phyloP scores from a whole-genome alignment of 2,113 vertebrate genomes.

The Prietella phreatophila region DNA sequence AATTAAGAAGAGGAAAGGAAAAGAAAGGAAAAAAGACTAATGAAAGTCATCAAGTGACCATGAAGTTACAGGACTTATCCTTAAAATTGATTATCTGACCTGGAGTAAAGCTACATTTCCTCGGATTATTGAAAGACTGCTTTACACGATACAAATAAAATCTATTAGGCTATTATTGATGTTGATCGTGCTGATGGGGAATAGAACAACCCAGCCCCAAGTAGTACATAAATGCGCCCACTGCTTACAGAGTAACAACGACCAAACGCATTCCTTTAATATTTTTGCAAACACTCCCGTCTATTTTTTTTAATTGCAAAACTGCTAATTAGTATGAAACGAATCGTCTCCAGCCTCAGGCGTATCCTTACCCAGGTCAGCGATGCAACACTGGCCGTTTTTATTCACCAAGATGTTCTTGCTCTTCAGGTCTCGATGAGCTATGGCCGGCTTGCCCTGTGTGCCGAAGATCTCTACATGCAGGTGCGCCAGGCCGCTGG shows the following conservation, averaged over 20 bases:
- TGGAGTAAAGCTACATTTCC: too few relatives aligned
- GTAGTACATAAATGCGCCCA: neutral
- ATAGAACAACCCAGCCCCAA: too few relatives aligned
- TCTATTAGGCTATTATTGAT: neutral
- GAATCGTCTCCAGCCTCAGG: neutral
- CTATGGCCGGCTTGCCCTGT: slow-evolving; percentile 95
- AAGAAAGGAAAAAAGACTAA: neutral
- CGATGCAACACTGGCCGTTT: slow-evolving; percentile 97
- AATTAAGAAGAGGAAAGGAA: neutral
- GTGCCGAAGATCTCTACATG: slow-evolving; percentile 99
- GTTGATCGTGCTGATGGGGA: neutral
- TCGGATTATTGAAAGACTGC: too few relatives aligned
- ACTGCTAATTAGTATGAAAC: neutral
- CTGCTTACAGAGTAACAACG: neutral
- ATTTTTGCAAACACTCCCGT: neutral
- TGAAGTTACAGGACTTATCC: neutral
- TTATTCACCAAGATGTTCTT: slow-evolving; percentile 98
- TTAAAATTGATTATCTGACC: neutral
- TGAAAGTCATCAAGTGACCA: neutral
- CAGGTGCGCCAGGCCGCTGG: slow-evolving; percentile 90
- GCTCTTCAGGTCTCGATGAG: slow-evolving; percentile 96
- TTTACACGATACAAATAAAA: neutral
- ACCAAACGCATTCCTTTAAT: neutral
- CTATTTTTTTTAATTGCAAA: neutral
- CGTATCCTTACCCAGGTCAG: slow-evolving; percentile 84